Evolutionary conservation across 2,113 vertebrate species (phyloP).

Genomic region (Rhynchopsitta pachyrhyncha): DNA sequence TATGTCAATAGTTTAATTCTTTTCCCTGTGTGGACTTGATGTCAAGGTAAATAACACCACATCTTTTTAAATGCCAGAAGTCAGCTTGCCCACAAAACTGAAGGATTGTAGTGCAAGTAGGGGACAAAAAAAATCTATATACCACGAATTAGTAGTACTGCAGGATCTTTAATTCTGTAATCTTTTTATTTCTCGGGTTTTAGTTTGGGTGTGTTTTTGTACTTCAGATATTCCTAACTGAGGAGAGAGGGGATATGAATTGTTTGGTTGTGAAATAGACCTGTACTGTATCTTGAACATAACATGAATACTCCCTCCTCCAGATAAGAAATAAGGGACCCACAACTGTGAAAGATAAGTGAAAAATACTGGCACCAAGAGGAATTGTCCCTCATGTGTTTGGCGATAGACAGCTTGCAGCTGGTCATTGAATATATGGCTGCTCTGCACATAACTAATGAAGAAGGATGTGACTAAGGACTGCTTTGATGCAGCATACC

Average conservation of each 20-base stretch:
- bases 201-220: neutral
- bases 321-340: neutral
- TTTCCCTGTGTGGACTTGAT: neutral
- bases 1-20: neutral
- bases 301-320: neutral
- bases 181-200: neutral
- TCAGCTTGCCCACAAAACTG: neutral
- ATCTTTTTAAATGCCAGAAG: neutral
- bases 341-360: neutral
- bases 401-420: neutral
- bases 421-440: fast-evolving
- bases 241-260: neutral
- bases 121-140: neutral
- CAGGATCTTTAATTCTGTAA: neutral
- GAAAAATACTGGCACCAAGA: neutral
- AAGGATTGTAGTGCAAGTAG: neutral
- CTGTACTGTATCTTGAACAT: neutral
- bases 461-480: neutral
- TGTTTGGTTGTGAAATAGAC: neutral
- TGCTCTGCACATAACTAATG: neutral
- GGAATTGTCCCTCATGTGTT: neutral
- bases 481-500: fast-evolving
- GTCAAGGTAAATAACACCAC: neutral
- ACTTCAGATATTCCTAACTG: neutral
- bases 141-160: neutral